phyloP scores from a whole-genome alignment of 2,113 vertebrate species.

The Halcyon malimbica region DNA sequence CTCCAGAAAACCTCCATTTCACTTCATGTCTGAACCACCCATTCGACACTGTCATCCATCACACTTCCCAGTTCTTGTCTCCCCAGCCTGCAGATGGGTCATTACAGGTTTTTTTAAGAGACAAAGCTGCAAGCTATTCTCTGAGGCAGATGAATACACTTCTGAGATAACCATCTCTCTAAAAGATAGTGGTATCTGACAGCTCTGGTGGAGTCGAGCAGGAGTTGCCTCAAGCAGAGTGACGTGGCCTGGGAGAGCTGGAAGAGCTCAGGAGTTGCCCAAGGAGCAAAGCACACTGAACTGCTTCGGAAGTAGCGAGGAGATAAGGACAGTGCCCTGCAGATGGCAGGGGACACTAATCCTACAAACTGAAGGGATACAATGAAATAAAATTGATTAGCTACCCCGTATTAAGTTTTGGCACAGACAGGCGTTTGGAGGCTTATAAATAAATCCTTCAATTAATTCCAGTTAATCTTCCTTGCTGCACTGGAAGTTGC shows the following conservation, averaged over 20 bases:
- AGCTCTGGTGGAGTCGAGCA: background rate
- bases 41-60: rapidly evolving
- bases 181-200: background rate
- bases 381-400: background rate
- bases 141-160: background rate
- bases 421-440: background rate
- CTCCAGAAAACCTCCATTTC: background rate
- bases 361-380: background rate
- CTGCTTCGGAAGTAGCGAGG: background rate
- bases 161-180: background rate
- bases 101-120: background rate
- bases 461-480: slow-evolving; percentile 18
- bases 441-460: slow-evolving; percentile 7
- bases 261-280: background rate
- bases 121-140: background rate
- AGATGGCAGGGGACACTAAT: background rate
- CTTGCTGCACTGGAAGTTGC: background rate
- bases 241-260: background rate
- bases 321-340: background rate
- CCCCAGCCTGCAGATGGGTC: background rate
- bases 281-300: background rate
- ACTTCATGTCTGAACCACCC: background rate
- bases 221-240: background rate
- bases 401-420: background rate
- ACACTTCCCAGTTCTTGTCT: background rate